Conservation (phyloP, 1,140 invertebrate species). For the Gryllus bimaculatus region DNA sequence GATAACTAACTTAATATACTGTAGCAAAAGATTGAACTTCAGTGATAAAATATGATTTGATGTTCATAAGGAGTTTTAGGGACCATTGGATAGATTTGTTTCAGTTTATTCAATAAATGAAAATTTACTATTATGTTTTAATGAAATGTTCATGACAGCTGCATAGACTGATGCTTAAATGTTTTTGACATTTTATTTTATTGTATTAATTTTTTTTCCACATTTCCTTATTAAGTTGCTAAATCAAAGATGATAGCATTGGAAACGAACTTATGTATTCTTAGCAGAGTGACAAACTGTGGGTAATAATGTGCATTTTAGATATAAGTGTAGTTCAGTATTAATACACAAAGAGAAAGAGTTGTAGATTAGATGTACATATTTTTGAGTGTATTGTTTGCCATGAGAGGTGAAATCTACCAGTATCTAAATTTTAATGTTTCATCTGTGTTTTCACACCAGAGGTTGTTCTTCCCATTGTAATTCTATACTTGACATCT, state of each 20-base stretch:
- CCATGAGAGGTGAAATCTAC: not conserved
- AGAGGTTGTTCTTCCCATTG: conserved; percentile 3
- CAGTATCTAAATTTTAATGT: not conserved
- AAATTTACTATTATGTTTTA: too few species aligned
- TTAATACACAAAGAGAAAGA: not conserved
- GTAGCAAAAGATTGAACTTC: too few species aligned
- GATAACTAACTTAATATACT: too few species aligned
- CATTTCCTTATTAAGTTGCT: too few species aligned
- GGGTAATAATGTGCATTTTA: conserved; percentile 5
- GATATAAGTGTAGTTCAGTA: not conserved
- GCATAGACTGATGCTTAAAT: too few species aligned
- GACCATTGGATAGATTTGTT: too few species aligned
- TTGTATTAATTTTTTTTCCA: too few species aligned
- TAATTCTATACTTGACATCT: not conserved
- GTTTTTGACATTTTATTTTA: too few species aligned
- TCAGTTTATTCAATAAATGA: too few species aligned
- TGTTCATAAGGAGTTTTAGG: too few species aligned
- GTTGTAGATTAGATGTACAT: not conserved
- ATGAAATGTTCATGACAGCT: too few species aligned
- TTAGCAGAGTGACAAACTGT: not conserved
- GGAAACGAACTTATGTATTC: not conserved
- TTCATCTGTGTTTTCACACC: not conserved
- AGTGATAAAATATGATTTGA: too few species aligned
- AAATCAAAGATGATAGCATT: not conserved
- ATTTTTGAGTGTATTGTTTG: not conserved